phyloP scores from a whole-genome alignment of 2,113 vertebrate genomes.

The Chionis minor region DNA sequence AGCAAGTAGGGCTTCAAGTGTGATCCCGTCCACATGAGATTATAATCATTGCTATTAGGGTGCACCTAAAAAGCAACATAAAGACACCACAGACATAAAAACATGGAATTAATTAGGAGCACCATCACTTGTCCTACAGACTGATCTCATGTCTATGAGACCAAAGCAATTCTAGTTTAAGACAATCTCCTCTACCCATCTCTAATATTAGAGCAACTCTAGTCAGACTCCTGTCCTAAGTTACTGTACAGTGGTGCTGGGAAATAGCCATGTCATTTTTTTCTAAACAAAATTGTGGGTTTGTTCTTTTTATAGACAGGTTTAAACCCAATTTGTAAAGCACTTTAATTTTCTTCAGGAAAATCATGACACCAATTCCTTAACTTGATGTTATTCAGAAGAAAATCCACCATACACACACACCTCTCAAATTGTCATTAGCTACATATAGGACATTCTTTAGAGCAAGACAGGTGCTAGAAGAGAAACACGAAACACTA shows the following conservation, averaged over 20 bases:
- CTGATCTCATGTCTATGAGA: neutral
- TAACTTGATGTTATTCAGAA: neutral
- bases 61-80: slow-evolving; percentile 80
- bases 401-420: neutral
- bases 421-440: neutral
- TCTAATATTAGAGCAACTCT: neutral
- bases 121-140: neutral
- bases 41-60: slow-evolving; percentile 91
- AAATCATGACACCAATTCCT: neutral
- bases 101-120: neutral
- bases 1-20: slow-evolving; percentile 93
- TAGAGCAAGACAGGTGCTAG: neutral
- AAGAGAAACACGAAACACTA: neutral
- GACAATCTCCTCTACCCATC: neutral
- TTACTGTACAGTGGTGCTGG: neutral
- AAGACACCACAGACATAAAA: neutral
- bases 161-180: neutral
- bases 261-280: neutral
- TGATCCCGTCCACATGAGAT: slow-evolving; percentile 98
- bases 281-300: neutral
- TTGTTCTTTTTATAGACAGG: neutral
- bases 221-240: neutral
- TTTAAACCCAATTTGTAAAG: neutral
- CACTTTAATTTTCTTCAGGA: neutral
- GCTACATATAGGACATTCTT: neutral